These are phyloP conservation scores for Peromyscus leucopus DNA, from an alignment of 2,113 vertebrate species.

Conservation along the genomic window DNA sequence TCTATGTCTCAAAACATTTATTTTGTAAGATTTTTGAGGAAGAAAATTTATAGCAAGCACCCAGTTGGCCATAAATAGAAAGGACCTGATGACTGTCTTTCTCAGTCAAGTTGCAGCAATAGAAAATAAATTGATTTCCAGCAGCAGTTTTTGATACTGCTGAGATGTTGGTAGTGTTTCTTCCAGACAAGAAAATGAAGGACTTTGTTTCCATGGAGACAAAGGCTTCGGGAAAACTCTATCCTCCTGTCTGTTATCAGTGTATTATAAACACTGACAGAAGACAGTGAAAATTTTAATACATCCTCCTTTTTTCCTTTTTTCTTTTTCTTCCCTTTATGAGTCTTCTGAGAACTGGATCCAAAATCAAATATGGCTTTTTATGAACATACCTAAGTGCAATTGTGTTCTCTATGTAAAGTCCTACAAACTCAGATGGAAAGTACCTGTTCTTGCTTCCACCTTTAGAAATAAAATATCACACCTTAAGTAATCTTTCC, in stretches of 20 bases:
- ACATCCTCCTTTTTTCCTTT: background rate
- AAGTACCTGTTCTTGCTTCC: background rate
- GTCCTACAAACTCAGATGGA: background rate
- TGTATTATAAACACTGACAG: conserved; percentile 32
- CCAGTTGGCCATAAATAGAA: conserved; percentile 3
- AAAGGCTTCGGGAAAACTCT: background rate
- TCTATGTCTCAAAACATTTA: conserved; percentile 1
- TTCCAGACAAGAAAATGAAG: conserved; percentile 35
- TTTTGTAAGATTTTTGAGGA: conserved; percentile 7
- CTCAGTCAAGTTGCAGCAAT: conserved; percentile 27
- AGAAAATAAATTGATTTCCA: conserved; percentile 59
- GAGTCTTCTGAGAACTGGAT: background rate
- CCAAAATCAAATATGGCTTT: background rate
- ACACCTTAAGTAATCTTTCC: background rate
- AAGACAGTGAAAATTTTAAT: background rate
- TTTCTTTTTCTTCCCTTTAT: background rate
- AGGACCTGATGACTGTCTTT: conserved; percentile 1
- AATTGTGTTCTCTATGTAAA: background rate
- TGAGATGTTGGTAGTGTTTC: conserved; percentile 8
- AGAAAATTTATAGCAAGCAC: background rate
- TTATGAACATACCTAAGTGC: background rate
- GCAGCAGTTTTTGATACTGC: conserved; percentile 31
- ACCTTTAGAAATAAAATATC: background rate
- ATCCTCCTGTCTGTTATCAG: background rate
- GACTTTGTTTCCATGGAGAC: conserved; percentile 56